These are phyloP conservation scores for Drosophila parthenogenetica DNA, from an alignment of 2,888 invertebrate species.

Conservation along the genomic window DNA sequence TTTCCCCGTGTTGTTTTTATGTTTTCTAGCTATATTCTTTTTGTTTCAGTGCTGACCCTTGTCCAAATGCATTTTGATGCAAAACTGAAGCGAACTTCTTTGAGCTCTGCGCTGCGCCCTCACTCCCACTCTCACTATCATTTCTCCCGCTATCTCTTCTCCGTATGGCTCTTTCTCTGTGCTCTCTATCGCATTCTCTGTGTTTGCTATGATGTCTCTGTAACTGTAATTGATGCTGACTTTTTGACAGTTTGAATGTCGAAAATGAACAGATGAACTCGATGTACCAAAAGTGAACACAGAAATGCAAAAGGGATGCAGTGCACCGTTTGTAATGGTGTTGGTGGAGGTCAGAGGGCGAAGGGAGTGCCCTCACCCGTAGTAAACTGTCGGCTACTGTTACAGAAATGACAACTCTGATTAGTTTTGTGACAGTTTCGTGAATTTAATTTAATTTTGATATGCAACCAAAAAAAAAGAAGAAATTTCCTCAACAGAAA, in stretches of 20 bases:
- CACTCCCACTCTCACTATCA: constrained; percentile 9
- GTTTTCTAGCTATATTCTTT: constrained; percentile 2
- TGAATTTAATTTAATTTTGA: constrained; percentile 82
- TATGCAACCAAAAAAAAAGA: constrained; percentile 43
- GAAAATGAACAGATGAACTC: constrained; percentile 65
- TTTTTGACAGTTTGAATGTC: constrained; percentile 83
- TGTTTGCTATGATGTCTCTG: constrained; percentile 70
- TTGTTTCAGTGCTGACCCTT: constrained; percentile 21
- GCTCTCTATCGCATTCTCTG: constrained; percentile 39
- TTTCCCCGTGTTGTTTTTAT: constrained; percentile 7
- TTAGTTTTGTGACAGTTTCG: constrained; percentile 79
- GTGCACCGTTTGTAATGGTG: not conserved
- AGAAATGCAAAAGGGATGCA: constrained; percentile 9
- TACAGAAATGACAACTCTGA: constrained; percentile 74
- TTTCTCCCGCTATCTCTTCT: not conserved
- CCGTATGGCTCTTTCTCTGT: not conserved
- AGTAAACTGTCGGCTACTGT: constrained; percentile 43
- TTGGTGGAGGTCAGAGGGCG: not conserved
- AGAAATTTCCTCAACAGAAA: not conserved
- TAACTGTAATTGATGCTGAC: constrained; percentile 83
- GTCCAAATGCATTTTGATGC: constrained; percentile 78
- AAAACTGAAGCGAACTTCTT: constrained; percentile 73
- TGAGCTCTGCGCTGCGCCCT: constrained; percentile 45
- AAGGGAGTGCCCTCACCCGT: constrained; percentile 4
- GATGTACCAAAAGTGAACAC: not conserved